Evolutionary conservation across 2,797 vertebrate species (phyloP).

Genomic region (Ptychobarbus kaznakovi): DNA sequence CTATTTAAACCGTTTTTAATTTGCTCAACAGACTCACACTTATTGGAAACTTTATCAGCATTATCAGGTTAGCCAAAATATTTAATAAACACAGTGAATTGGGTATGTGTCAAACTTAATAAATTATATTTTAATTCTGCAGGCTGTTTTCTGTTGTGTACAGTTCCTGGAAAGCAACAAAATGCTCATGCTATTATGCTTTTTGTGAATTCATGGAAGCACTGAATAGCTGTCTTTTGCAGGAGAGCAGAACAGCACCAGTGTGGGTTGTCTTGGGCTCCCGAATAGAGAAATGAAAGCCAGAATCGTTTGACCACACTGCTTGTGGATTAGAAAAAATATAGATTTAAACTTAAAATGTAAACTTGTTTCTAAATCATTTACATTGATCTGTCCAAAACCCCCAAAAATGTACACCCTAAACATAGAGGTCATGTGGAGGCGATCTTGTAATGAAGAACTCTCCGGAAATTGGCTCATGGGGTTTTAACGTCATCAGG

Average conservation of each 20-base stretch:
- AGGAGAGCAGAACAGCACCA: neutral
- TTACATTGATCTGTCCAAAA: conserved; percentile 38
- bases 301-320: neutral
- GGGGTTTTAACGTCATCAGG: conserved; percentile 18
- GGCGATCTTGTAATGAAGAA: conserved; percentile 47
- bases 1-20: neutral
- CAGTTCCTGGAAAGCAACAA: neutral
- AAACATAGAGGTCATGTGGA: conserved; percentile 56
- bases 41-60: neutral
- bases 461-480: conserved; percentile 31
- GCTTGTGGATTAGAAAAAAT: neutral
- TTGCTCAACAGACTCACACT: neutral
- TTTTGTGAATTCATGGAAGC: neutral
- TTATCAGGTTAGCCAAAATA: neutral
- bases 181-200: neutral
- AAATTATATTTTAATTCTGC: neutral
- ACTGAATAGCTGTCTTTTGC: neutral
- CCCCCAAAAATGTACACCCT: conserved; percentile 55
- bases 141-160: neutral
- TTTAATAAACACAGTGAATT: neutral
- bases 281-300: conserved; percentile 16
- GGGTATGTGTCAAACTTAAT: neutral
- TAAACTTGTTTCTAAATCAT: neutral
- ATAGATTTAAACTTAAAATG: neutral
- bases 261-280: neutral